Evolutionary conservation across 2,888 invertebrate genomes (phyloP).

Genomic region (Erebia ligea): DNA sequence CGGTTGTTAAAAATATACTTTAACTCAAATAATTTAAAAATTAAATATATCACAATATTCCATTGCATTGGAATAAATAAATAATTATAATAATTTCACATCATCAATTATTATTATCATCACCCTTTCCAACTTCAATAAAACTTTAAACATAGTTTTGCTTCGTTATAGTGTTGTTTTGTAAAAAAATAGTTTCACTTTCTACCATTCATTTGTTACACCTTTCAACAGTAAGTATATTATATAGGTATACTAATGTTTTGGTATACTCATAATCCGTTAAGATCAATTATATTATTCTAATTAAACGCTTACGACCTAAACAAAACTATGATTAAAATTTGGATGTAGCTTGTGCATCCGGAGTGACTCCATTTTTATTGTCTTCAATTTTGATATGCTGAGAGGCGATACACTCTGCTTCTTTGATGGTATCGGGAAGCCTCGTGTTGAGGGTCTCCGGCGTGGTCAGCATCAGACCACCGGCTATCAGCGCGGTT

Average conservation of each 20-base stretch:
- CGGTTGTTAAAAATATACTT: too few relatives aligned
- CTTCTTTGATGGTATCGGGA: constrained; percentile 85
- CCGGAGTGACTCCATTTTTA: background rate
- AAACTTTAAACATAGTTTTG: too few relatives aligned
- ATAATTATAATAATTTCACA: too few relatives aligned
- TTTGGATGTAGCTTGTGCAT: constrained; percentile 28
- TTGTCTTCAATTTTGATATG: background rate
- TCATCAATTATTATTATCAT: too few relatives aligned
- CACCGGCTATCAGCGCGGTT: constrained; percentile 81
- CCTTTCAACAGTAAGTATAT: background rate
- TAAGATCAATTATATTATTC: background rate
- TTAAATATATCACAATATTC: too few relatives aligned
- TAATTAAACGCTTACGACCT: background rate
- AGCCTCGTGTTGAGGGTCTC: constrained; percentile 84
- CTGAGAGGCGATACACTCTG: constrained; percentile 65
- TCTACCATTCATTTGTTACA: background rate
- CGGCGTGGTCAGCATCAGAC: constrained; percentile 83
- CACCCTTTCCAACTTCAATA: background rate
- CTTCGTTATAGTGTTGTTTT: too few relatives aligned
- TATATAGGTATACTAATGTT: too few relatives aligned
- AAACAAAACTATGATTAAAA: constrained; percentile 8
- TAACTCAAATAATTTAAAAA: too few relatives aligned
- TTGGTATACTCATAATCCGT: too few relatives aligned
- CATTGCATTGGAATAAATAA: too few relatives aligned
- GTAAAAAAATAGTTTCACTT: too few relatives aligned